Evolutionary conservation across 1,140 invertebrate genomes (phyloP), one percentile per base, ranked within the genome.

Genomic region (Gonioctena quinquepunctata): DNA sequence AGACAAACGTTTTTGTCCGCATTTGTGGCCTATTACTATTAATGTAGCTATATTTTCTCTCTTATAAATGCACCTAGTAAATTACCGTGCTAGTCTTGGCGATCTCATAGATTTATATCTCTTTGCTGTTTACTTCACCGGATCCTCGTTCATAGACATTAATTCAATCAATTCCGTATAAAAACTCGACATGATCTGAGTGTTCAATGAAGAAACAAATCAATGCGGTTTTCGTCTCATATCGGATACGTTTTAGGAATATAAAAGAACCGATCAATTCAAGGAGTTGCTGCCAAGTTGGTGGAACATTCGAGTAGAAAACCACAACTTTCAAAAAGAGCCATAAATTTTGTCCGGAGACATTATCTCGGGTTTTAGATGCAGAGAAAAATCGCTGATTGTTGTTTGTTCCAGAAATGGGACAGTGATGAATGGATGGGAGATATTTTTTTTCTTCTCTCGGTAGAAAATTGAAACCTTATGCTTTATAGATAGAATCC

Each of bases 301-400:
- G 21, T n/a, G 56, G n/a, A 59, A 59, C 25, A 59, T 59, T 23
- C 25, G 56, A 59, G 25, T 59, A 27, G 25, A 59, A 59, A 59
- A 22, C 25, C 56, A 25, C 56, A 27, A 59, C 56, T 27, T 59
- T 27, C 25, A 23, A 59, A 59, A 59, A 59, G 4, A 28, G 21
- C 25, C 23, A 59, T 59, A 59, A 59, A 59, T 59, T 59, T 59
- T 25, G 13, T 59, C 26, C 25, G 16, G 50, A 59, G 56, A 59
- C 13, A 59, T 25, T 28, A 59, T 59, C 56, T 59, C 56, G 21
- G 21, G 25, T 59, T 25, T 59, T 28, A 59, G 56, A 59, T 42
- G 16, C 25, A 21, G 56, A 59, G 22, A 26, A 59, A 59, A 26
- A 59, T 59, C 56, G 56, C 56, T 59, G 56, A 59, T 59, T 25